Conservation (phyloP, 1,140 invertebrate species). For the Hycleus cichorii region DNA sequence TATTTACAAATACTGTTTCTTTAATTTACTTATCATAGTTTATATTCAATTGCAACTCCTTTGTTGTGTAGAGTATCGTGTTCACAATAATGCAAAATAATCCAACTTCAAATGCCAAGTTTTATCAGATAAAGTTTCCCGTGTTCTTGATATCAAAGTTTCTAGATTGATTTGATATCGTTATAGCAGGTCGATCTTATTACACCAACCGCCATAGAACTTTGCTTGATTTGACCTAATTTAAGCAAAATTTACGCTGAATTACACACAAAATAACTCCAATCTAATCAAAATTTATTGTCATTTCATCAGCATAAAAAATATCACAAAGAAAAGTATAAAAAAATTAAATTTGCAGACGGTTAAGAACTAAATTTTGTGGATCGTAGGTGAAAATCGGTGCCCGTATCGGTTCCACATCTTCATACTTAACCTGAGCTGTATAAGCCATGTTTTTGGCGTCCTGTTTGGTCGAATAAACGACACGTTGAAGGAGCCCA, state of each 20-base stretch:
- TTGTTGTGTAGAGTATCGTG: too few species aligned
- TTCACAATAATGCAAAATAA: too few species aligned
- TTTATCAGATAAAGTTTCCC: too few species aligned
- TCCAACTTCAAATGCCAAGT: too few species aligned
- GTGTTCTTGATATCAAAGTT: too few species aligned
- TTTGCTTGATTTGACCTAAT: too few species aligned
- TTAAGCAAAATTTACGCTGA: background rate
- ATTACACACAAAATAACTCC: background rate
- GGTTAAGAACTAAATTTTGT: constrained; percentile 15
- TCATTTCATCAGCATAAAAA: background rate
- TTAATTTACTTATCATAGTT: too few species aligned
- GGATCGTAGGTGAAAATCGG: constrained; percentile 49
- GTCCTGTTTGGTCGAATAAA: constrained; percentile 45
- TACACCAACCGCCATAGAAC: background rate
- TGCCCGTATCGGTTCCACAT: constrained; percentile 48
- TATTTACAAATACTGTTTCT: too few species aligned
- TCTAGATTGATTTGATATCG: too few species aligned
- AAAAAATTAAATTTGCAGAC: constrained; percentile 4
- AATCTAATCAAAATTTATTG: background rate
- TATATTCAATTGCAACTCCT: too few species aligned
- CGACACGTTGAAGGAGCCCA: constrained; percentile 46
- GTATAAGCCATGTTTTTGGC: constrained; percentile 47
- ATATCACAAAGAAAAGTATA: background rate
- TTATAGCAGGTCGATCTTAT: background rate
- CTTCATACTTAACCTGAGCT: constrained; percentile 47